Evolutionary conservation across 2,888 invertebrate genomes (phyloP).

Genomic region (Anthrax anthrax): DNA sequence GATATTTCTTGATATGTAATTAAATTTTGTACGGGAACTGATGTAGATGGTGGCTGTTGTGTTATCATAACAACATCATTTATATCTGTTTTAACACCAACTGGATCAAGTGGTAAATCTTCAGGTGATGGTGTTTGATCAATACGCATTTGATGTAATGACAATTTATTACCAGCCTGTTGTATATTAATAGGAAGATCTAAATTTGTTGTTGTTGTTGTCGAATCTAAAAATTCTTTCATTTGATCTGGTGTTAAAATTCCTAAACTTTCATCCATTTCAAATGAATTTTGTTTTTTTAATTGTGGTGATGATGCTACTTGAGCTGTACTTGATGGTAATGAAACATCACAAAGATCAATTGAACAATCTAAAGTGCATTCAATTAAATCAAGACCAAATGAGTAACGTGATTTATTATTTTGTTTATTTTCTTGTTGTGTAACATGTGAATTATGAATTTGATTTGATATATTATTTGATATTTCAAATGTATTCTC

Average conservation of each 20-base stretch:
- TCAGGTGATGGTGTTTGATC: slow-evolving; percentile 77
- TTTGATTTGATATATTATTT: slow-evolving; percentile 5
- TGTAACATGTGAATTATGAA: slow-evolving; percentile 3
- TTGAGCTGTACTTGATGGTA: slow-evolving; percentile 21
- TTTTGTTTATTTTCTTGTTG: slow-evolving; percentile 11
- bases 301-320: slow-evolving; percentile 13
- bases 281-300: slow-evolving; percentile 64
- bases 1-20: slow-evolving; percentile 34
- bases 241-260: slow-evolving; percentile 82
- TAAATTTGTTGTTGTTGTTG: slow-evolving; percentile 45
- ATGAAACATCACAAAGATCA: slow-evolving; percentile 30
- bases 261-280: slow-evolving; percentile 67
- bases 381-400: slow-evolving; percentile 31
- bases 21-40: slow-evolving; percentile 14
- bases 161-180: slow-evolving; percentile 34
- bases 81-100: slow-evolving; percentile 46
- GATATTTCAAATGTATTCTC: slow-evolving; percentile 8
- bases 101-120: slow-evolving; percentile 66
- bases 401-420: slow-evolving; percentile 26
- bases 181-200: slow-evolving; percentile 39
- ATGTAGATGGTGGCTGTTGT: slow-evolving; percentile 17
- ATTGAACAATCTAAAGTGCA: slow-evolving; percentile 32
- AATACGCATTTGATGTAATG: slow-evolving; percentile 37
- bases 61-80: slow-evolving; percentile 36
- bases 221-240: slow-evolving; percentile 53